Evolutionary conservation across 2,113 vertebrate species (phyloP).

Genomic region (Anseranas semipalmata): DNA sequence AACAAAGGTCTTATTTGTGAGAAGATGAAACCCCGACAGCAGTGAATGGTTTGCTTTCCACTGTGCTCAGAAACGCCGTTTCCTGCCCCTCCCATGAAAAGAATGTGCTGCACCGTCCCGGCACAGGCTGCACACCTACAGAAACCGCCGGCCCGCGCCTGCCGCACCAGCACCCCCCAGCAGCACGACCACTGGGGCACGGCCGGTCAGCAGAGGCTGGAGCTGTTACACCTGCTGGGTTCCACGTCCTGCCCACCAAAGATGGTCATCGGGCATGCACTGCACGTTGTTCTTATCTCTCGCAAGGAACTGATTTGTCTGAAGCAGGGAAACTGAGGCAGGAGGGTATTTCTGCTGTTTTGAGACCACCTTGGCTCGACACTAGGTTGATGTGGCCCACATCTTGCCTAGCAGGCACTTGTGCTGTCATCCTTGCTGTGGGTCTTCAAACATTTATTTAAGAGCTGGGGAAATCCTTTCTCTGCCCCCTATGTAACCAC

Average conservation of each 20-base stretch:
- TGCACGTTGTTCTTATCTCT: neutral
- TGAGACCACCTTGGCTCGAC: neutral
- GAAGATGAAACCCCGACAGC: neutral
- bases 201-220: neutral
- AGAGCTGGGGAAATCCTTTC: neutral
- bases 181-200: neutral
- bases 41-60: slow-evolving; percentile 30
- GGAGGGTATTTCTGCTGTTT: neutral
- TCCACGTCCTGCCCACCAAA: rapidly evolving
- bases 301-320: neutral
- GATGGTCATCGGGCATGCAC: rapidly evolving
- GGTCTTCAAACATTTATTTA: neutral
- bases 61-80: rapidly evolving
- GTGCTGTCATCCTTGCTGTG: neutral
- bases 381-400: neutral
- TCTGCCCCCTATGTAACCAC: rapidly evolving
- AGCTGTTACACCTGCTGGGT: neutral
- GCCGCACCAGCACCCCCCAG: rapidly evolving
- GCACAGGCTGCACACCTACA: neutral
- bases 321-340: neutral
- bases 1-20: neutral
- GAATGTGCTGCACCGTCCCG: neutral
- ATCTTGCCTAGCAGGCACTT: neutral
- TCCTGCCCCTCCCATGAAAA: slow-evolving; percentile 55
- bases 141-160: neutral